Evolutionary conservation across 1,140 invertebrate species (phyloP), one percentile per base, ranked within the genome.

Genomic region (Drusus annulatus): DNA sequence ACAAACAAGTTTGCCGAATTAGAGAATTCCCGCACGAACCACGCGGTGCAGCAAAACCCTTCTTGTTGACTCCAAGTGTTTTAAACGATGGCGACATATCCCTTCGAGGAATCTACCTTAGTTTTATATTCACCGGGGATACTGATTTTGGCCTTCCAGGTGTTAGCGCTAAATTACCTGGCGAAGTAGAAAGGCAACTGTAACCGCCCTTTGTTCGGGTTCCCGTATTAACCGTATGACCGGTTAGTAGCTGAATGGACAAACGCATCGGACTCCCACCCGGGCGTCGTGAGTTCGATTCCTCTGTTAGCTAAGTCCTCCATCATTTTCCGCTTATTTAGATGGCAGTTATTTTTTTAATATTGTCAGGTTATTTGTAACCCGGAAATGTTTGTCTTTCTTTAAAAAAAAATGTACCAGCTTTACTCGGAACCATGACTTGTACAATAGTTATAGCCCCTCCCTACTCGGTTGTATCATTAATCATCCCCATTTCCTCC

Each of bases 401-500:
- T n/a, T n/a, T n/a, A n/a, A n/a, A n/a, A 68, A 1, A 68, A 36
- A 25, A 3, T 16, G 15, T 6, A 16, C 1, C 68, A 10, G 68
- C 15, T 21, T 52, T 51, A 16, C 45, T 71, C 25, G 3, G 68
- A 8, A 21, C n/a, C 45, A 21, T 50, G 68, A 52, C 50, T 10
- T 52, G 68, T 0, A 54, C 5, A 17, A 13, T 45, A 23, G 36
- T 28, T 15, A 28, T 36, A 36, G 13, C n/a, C 21, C 79, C 54
- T 63, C 71, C 74, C 68, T n/a, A 69, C 71, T 51, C 45, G 76
- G 21, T 28, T 23, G 3, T 52, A 62, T 81, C 76, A 79, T 81
- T 81, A 76, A 79, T 81, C 80, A 81, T 28, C 56, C 51, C 68
- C 80, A 25, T 73, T 45, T 45, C 36, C 10, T 45, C 36, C 36